These are phyloP conservation scores for Bambusicola thoracicus DNA, from an alignment of 2,113 vertebrate species.

Conservation along the genomic window DNA sequence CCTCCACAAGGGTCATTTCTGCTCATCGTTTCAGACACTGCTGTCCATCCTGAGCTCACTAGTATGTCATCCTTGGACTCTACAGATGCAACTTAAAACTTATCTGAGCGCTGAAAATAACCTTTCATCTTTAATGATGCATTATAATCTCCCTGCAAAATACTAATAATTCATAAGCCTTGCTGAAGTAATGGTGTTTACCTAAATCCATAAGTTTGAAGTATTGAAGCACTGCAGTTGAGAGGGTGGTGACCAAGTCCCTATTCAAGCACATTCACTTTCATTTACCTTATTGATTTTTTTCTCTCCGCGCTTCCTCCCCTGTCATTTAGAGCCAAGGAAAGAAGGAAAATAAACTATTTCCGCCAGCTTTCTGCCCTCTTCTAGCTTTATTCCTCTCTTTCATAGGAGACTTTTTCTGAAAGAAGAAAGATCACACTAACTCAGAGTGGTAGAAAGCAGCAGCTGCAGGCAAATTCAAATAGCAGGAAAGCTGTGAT, in stretches of 20 bases:
- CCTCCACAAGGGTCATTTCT: accelerated
- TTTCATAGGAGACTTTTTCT: too few species aligned
- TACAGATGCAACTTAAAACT: background rate
- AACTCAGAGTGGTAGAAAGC: background rate
- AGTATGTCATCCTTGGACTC: background rate
- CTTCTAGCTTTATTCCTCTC: background rate
- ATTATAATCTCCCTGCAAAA: background rate
- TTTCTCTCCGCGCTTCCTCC: background rate
- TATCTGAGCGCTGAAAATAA: background rate
- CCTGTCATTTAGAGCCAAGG: background rate
- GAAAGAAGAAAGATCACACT: background rate
- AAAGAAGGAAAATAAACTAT: background rate
- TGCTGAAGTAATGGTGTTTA: background rate
- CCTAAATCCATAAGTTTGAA: background rate
- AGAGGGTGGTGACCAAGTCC: background rate
- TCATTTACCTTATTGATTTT: background rate
- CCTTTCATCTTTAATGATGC: background rate
- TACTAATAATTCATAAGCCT: background rate
- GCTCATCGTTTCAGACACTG: background rate
- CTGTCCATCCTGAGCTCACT: background rate
- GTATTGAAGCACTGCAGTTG: background rate
- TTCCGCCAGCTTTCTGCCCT: background rate
- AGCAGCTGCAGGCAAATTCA: background rate
- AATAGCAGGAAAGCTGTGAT: background rate
- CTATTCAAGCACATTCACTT: background rate